phyloP scores from a whole-genome alignment of 2,797 vertebrate species.

The Tamandua tetradactyla region DNA sequence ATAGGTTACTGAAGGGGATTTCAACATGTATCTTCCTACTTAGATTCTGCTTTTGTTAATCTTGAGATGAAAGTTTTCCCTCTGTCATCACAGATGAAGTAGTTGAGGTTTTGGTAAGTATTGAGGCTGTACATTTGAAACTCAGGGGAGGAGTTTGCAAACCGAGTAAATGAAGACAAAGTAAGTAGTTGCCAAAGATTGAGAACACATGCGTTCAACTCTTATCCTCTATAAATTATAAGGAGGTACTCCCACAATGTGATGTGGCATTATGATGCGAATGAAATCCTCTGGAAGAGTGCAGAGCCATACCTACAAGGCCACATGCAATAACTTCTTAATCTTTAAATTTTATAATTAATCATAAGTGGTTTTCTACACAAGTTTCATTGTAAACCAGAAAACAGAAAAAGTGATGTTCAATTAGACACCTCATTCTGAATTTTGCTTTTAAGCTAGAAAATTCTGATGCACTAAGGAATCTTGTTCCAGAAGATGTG shows the following conservation, averaged over 20 bases:
- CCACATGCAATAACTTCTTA: background rate
- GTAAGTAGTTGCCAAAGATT: background rate
- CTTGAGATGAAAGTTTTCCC: background rate
- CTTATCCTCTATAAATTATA: background rate
- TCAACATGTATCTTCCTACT: background rate
- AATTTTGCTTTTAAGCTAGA: background rate
- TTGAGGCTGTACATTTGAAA: background rate
- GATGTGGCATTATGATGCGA: background rate
- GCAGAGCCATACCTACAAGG: background rate
- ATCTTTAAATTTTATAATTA: background rate
- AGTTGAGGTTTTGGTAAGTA: background rate
- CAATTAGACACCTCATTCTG: background rate
- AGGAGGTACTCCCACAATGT: background rate
- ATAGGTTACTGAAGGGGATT: background rate
- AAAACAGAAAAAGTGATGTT: background rate
- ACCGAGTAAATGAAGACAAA: background rate
- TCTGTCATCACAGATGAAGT: background rate
- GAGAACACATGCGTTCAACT: background rate
- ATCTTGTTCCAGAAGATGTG: constrained; percentile 7
- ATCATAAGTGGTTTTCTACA: constrained; percentile 17
- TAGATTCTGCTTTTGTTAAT: constrained; percentile 5
- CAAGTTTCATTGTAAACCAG: constrained; percentile 6
- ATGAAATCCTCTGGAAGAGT: background rate
- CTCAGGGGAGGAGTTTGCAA: background rate
- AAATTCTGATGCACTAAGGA: background rate